Conservation (phyloP, 2,888 invertebrate genomes). For the Mythimna pallens region DNA sequence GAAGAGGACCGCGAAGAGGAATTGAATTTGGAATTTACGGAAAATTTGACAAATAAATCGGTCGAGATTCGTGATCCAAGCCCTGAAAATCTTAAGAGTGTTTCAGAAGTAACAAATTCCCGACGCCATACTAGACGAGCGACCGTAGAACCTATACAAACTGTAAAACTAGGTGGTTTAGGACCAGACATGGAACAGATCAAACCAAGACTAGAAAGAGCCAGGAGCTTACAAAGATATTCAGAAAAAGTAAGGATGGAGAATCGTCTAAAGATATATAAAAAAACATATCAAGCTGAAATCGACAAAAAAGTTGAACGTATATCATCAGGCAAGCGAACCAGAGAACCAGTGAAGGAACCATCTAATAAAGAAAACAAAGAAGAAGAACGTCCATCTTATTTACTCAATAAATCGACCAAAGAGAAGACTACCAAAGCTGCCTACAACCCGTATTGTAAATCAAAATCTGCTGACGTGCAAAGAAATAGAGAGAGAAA, state of each 20-base stretch:
- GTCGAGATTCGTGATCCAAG: slow-evolving; percentile 67
- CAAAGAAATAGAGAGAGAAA: slow-evolving; percentile 63
- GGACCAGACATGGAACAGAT: slow-evolving; percentile 86
- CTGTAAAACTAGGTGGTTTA: slow-evolving; percentile 83
- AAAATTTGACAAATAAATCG: slow-evolving; percentile 68
- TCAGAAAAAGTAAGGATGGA: slow-evolving; percentile 88
- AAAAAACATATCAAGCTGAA: slow-evolving; percentile 77
- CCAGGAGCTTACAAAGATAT: slow-evolving; percentile 86
- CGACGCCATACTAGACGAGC: slow-evolving; percentile 74
- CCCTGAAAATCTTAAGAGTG: slow-evolving; percentile 77
- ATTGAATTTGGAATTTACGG: slow-evolving; percentile 64
- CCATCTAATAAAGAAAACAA: slow-evolving; percentile 47
- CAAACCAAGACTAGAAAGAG: slow-evolving; percentile 85
- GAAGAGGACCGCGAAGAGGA: slow-evolving; percentile 79
- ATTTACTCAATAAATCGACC: slow-evolving; percentile 79
- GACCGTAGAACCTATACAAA: slow-evolving; percentile 74
- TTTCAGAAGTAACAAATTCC: slow-evolving; percentile 82
- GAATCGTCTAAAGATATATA: slow-evolving; percentile 85
- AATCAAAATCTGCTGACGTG: slow-evolving; percentile 75
- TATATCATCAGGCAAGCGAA: slow-evolving; percentile 61
- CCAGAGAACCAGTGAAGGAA: slow-evolving; percentile 60
- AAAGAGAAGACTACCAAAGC: slow-evolving; percentile 69
- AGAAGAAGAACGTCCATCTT: slow-evolving; percentile 71
- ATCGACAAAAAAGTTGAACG: slow-evolving; percentile 72
- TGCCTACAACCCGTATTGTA: slow-evolving; percentile 66